Base-by-base conservation (phyloP, 2,888 invertebrate genomes). In the Serripes groenlandicus region DNA sequence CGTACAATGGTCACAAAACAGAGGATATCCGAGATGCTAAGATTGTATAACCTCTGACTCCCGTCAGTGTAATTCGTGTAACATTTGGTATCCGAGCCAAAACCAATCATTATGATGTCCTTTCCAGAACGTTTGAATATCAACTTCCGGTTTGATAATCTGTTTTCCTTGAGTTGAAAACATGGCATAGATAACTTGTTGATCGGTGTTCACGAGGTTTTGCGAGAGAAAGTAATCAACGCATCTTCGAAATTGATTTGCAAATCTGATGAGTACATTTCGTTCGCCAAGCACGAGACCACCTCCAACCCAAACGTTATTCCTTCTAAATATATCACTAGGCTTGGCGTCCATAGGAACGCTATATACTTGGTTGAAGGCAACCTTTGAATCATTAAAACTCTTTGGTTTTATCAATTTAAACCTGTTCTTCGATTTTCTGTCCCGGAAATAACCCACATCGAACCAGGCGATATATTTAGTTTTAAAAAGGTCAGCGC, bases 381-480 rank as follows among this genome's bases (percentile, higher is more conserved):
- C 79, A 18, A 90, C 64, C 30, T 70, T 78, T 0, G 70, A 58
- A 1, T 76, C 71, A 56, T 85, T 62, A 60, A 81, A 81, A 7
- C 49, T 11, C 11, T 30, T n/a, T 23, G 76, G 76, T 32, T 69
- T 69, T 0, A 18, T 23, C 0, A 91, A 42, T 60, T 69, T 56
- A 74, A 90, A 91, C n/a, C 28, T 56, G 3, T 74, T 62, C 0
- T 79, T 74, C 15, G 78, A 58, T 0, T 74, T 23, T 21, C 77
- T 71, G 37, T 88, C 64, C 15, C 90, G 81, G 64, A 90, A 90
- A 78, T 88, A 90, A 15, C 90, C 91, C 15, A 90, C 78, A 74
- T 91, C 91, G 0, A 91, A 28, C 91, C 91, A 91, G 35, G 88
- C 81, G 58, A 86, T 87, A 78, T 83, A 90, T 35, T 79, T 80